Base-by-base conservation (phyloP, 1,140 invertebrate genomes). In the Drosophila ohnishii region DNA sequence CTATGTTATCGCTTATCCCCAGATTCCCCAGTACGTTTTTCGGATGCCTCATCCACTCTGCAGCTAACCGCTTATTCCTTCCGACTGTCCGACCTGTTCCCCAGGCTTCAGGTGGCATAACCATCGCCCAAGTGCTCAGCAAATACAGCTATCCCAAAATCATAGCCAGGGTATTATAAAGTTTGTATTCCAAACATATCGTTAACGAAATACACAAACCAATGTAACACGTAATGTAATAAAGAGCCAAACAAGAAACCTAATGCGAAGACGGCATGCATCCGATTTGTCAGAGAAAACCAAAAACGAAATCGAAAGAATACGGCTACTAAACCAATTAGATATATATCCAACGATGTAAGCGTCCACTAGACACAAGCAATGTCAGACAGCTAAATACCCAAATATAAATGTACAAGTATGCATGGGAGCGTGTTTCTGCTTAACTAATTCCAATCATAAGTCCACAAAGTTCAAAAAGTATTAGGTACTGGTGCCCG, bases 171-270 rank as follows among this genome's bases (percentile, higher is more conserved):
- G 73, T 83, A 79, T 84, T 83, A 83, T 77, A 87, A 87, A 70
- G 80, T 88, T 87, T 83, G 84, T 87, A 88, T 87, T 88, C 83
- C 79, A 83, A 72, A 87, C 83, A 87, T 87, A 87, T 87, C 83
- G 83, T 88, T 87, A 88, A 83, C 78, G 72, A 82, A 86, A 86
- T 79, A 78, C 73, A 67, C 67, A 85, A 85, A 57, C 65, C 55
- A 75, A 83, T 87, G 60, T 64, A 83, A 59, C 22, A 76, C 50
- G n/a, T 67, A 50, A 40, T 45, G 51, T 40, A 75, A 70, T 30
- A 76, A 56, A 72, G 69, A 67, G 28, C 14, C 30, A 30, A 77
- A 50, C 28, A 67, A 56, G n/a, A 61, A 78, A 57, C 57, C 37
- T 65, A 37, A 40, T 34, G n/a, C 37, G 59, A 42, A 28, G 32